These are phyloP conservation scores for Phlogophora meticulosa DNA, from an alignment of 2,888 invertebrate species.

Conservation along the genomic window DNA sequence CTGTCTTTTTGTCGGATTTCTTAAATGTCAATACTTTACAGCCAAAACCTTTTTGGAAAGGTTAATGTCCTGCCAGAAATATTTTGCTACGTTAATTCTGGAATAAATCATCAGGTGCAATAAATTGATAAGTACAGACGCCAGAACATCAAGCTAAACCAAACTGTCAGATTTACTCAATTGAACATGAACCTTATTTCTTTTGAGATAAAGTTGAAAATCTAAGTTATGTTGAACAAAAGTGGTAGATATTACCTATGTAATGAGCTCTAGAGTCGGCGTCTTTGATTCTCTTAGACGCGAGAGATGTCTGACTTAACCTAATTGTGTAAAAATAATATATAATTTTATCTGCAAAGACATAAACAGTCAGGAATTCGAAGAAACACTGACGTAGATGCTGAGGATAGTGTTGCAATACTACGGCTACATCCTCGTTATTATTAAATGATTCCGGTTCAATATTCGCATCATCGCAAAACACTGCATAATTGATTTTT, in stretches of 20 bases:
- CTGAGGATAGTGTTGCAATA: conserved; percentile 3
- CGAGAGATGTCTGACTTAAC: too few species aligned
- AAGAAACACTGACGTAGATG: neutral
- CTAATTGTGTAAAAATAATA: too few species aligned
- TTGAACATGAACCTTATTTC: too few species aligned
- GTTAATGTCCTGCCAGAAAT: conserved; percentile 6
- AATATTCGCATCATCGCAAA: conserved; percentile 11
- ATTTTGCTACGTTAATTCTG: neutral
- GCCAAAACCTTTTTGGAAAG: neutral
- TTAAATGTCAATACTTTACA: neutral
- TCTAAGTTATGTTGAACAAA: too few species aligned
- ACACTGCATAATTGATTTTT: neutral
- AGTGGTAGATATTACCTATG: too few species aligned
- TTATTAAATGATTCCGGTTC: neutral
- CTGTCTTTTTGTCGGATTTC: neutral
- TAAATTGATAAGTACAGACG: conserved; percentile 6
- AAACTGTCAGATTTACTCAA: neutral
- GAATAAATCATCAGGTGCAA: neutral
- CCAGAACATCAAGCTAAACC: too few species aligned
- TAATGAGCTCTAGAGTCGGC: too few species aligned
- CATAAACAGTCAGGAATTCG: neutral
- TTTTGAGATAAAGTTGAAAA: too few species aligned
- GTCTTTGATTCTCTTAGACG: too few species aligned
- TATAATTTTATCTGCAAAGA: neutral
- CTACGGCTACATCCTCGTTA: neutral